These are phyloP conservation scores for Ommatoiulus sabulosus DNA, from an alignment of 2,888 invertebrate species.

Conservation along the genomic window DNA sequence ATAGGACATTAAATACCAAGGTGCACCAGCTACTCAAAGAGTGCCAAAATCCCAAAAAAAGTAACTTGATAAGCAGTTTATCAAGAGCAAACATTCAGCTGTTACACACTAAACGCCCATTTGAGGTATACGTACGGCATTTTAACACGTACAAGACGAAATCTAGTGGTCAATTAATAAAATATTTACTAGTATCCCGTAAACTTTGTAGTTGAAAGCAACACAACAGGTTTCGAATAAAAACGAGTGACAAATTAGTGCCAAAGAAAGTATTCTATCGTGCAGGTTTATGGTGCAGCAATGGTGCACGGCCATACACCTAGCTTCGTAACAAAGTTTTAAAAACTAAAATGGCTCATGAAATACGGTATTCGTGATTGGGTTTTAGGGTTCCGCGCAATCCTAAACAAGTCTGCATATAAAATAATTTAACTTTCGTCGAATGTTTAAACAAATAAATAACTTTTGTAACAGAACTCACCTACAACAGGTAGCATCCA, in stretches of 20 bases:
- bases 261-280: background rate
- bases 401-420: background rate
- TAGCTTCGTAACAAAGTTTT: background rate
- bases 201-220: background rate
- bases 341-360: background rate
- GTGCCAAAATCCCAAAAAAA: background rate
- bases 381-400: background rate
- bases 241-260: background rate
- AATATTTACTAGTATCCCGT: background rate
- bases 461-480: slow-evolving; percentile 12
- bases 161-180: background rate
- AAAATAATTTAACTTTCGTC: background rate
- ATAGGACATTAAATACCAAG: background rate
- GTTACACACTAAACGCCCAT: background rate
- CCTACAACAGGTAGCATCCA: slow-evolving; percentile 48
- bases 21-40: background rate
- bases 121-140: background rate
- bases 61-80: slow-evolving; percentile 12
- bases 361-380: background rate
- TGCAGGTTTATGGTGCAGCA: background rate
- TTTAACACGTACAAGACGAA: background rate
- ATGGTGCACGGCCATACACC: background rate
- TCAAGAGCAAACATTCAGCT: slow-evolving; percentile 28
- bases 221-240: background rate
- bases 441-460: background rate